These are phyloP conservation scores for Acanthopleura granulata DNA, from an alignment of 2,888 invertebrate genomes.

Conservation along the genomic window DNA sequence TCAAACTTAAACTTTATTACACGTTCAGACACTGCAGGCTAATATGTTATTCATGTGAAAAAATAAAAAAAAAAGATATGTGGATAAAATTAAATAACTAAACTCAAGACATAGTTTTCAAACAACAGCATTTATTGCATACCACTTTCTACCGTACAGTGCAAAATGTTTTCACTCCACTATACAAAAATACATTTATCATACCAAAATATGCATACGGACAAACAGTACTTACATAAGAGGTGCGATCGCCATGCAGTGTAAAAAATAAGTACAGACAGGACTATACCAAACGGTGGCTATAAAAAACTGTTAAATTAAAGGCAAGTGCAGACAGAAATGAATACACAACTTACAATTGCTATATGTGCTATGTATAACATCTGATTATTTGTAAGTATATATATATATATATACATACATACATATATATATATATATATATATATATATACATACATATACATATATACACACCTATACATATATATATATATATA, in stretches of 20 bases:
- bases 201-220: slow-evolving; percentile 19
- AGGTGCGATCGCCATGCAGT: slow-evolving; percentile 1
- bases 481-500: neutral
- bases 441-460: neutral
- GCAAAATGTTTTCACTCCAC: slow-evolving; percentile 18
- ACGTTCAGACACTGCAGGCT: neutral
- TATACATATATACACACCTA: neutral
- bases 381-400: neutral
- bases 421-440: neutral
- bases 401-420: neutral
- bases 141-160: slow-evolving; percentile 19
- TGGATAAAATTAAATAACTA: neutral
- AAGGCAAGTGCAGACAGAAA: neutral
- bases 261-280: slow-evolving; percentile 14
- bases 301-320: neutral
- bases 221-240: neutral
- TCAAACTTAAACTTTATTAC: neutral
- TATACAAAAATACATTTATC: slow-evolving; percentile 19
- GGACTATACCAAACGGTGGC: neutral
- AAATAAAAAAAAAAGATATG: neutral
- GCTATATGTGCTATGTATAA: neutral
- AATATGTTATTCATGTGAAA: neutral
- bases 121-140: slow-evolving; percentile 20
- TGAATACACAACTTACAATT: neutral
- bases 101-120: neutral